Evolutionary conservation across 2,888 invertebrate species (phyloP).

Genomic region (Nymphalis urticae): DNA sequence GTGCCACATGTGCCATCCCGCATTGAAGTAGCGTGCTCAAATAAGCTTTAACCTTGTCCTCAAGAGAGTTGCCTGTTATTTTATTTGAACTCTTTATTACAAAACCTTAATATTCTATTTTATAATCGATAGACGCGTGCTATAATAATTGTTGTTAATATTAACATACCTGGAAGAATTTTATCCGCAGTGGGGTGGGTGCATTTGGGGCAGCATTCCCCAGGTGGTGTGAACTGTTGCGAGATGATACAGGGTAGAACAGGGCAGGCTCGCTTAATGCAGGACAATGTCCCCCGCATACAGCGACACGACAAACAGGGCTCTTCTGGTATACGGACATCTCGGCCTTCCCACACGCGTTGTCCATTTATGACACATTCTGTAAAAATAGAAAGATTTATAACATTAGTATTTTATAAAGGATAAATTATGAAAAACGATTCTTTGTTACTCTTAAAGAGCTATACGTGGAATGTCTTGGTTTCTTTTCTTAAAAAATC

Average conservation of each 20-base stretch:
- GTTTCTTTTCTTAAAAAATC: background rate
- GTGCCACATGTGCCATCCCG: too few species aligned
- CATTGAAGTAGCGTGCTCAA: too few species aligned
- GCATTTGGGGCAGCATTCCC: constrained; percentile 89
- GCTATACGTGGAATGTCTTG: background rate
- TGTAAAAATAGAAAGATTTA: constrained; percentile 59
- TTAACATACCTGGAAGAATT: constrained; percentile 68
- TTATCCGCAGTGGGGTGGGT: constrained; percentile 75
- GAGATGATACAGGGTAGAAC: constrained; percentile 90
- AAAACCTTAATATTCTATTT: too few species aligned
- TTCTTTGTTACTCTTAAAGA: background rate
- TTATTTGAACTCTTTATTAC: too few species aligned
- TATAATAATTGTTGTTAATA: background rate
- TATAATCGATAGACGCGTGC: too few species aligned
- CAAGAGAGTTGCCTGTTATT: too few species aligned
- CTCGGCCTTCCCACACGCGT: constrained; percentile 89
- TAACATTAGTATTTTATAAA: constrained; percentile 33
- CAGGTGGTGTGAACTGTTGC: constrained; percentile 86
- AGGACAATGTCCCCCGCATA: constrained; percentile 85
- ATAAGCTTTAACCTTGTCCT: too few species aligned
- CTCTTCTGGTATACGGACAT: constrained; percentile 90
- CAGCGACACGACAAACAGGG: constrained; percentile 93
- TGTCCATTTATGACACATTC: constrained; percentile 93
- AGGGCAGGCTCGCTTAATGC: constrained; percentile 93
- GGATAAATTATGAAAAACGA: constrained; percentile 9